These are phyloP conservation scores for Dissostichus mawsoni DNA, from an alignment of 2,113 vertebrate species.

Conservation along the genomic window DNA sequence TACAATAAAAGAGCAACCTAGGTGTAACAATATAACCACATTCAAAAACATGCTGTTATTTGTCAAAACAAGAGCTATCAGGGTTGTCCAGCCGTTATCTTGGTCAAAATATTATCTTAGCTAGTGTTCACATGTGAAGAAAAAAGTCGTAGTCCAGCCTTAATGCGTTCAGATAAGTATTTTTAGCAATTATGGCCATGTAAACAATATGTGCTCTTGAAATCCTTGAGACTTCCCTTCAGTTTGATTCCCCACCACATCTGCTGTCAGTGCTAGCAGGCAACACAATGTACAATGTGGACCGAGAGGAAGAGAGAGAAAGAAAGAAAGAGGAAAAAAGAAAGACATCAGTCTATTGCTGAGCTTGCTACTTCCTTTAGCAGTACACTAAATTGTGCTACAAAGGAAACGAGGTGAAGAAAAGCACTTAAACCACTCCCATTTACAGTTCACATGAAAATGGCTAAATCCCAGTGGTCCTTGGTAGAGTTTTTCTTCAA, in stretches of 20 bases:
- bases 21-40: background rate
- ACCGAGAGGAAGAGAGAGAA: constrained; percentile 33
- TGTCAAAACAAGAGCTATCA: background rate
- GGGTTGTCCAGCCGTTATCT: background rate
- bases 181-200: constrained; percentile 34
- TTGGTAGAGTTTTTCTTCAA: background rate
- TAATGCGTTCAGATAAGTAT: background rate
- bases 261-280: constrained; percentile 41
- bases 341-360: constrained; percentile 21
- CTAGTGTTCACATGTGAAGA: background rate
- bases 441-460: constrained; percentile 37
- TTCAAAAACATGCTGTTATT: background rate
- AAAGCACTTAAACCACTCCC: constrained; percentile 23
- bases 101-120: background rate
- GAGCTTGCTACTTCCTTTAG: constrained; percentile 41
- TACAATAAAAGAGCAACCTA: too few relatives aligned
- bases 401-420: constrained; percentile 59
- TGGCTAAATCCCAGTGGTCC: constrained; percentile 9
- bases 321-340: constrained; percentile 12
- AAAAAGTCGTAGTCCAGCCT: background rate
- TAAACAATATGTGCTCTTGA: constrained; percentile 50
- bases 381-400: constrained; percentile 30
- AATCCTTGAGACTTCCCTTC: constrained; percentile 54
- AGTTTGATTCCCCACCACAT: constrained; percentile 44
- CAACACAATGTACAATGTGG: constrained; percentile 63